Evolutionary conservation across 37 sponge, comb jelly and placozoan species (phyloP), one percentile per base, ranked within the genome.

Genomic region (Hormiphora californensis): DNA sequence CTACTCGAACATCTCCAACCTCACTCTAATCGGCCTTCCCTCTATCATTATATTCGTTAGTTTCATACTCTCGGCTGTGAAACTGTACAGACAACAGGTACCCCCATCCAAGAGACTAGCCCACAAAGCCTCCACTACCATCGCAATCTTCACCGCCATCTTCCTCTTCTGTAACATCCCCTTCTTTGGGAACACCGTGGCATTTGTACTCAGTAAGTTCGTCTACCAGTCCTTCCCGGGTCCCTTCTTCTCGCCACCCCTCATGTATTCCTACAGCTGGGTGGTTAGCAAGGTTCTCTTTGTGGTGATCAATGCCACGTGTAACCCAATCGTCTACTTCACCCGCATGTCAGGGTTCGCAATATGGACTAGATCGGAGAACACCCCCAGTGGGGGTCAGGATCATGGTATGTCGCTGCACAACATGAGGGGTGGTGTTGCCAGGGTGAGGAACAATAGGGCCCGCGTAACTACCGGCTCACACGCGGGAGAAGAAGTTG

Each of bases 231-330:
- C 15, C 23, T 73, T 43, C 81, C 81, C 81, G 46, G 81, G 81
- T 19, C 81, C 25, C 11, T 8, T 73, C 81, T 73, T 40, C 81
- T 73, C 81, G 7, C 43, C 81, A 25, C 7, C 25, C 44, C 43
- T 73, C 81, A 73, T 73, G 81, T 73, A 32, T 46, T 73, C 81
- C 44, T 73, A 73, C 81, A 27, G 28, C 43, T 73, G 81, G 81
- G 46, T 73, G 3, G 21, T 40, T 30, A 73, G 46, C 81, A 73
- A 73, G 46, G 81, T 73, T 2, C 81, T 73, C 22, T 73, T 27
- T 73, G 81, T 73, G 4, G 81, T 73, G 7, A 4, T 73, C n/a
- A 73, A 73, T 30, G 81, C 81, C 23, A 28, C 46, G n/a, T 28
- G 40, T 1, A 73, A 73, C 46, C 81, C 81, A 1, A 40, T 73